Base-by-base conservation (phyloP, 1,140 invertebrate species). In the Subanguina moxae region DNA sequence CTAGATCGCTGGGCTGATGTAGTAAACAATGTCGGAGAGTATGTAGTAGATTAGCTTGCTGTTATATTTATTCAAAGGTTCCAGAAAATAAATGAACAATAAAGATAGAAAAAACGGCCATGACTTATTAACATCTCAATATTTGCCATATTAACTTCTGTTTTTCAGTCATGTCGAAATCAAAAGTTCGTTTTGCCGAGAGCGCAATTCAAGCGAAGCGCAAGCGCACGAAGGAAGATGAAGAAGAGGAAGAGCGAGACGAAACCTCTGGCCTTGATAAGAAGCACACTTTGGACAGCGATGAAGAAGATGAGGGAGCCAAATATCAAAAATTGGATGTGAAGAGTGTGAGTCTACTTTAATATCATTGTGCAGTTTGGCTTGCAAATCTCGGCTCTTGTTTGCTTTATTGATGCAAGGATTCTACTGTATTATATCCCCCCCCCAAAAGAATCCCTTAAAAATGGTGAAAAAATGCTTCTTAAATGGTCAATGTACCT, bases 211-310 rank as follows among this genome's bases (percentile, higher is more conserved):
- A 67, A 46, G 57, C 28, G 13, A 3, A 32, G 27, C n/a, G 23
- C 17, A 1, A 11, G 28, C 59, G 21, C 19, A 15, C 21, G 27
- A 67, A 62, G 1, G 45, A 30, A 42, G 9, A 11, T 58, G 64
- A 23, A 19, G 42, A 66, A 28, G 62, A n/a, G 19, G 59, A 67
- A 42, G 57, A 67, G 17, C 62, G 30, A 52, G 42, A 38, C 19
- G 21, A 67, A 66, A 62, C 30, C 32, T 19, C 30, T 28, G 23
- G 25, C 13, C 19, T 23, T 8, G 57, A 73, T 21, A 78, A 78
- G 30, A 76, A 78, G 38, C 74, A 76, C 46, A 76, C 74, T 27
- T 43, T 76, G 45, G 74, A 76, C 56, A 68, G 63, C 45, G 74
- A 76, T 59, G 74, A 76, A 52, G 74, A 76, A 32, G 74, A 76